Conservation (phyloP, 2,888 invertebrate genomes). For the Macrostomum cliftonense region DNA sequence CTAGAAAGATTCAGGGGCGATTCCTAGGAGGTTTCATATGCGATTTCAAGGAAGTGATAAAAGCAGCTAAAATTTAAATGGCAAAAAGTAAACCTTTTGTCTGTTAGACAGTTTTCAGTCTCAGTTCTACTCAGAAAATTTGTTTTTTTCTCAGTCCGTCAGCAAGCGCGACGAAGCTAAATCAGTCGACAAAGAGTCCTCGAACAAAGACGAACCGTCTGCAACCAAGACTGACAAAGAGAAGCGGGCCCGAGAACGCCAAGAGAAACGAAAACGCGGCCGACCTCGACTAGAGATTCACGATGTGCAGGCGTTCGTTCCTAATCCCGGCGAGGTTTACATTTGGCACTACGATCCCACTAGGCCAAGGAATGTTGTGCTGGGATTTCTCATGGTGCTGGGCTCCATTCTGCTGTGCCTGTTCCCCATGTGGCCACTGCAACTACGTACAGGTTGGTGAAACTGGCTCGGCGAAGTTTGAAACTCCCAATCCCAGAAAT, state of each 20-base stretch:
- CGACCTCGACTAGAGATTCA: constrained; percentile 63
- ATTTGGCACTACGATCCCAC: constrained; percentile 96
- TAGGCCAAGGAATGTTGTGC: constrained; percentile 57
- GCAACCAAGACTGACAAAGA: constrained; percentile 13
- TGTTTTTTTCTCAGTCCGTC: not conserved
- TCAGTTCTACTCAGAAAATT: too few relatives aligned
- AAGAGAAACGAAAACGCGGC: constrained; percentile 5
- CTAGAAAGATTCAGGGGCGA: too few relatives aligned
- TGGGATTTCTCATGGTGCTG: constrained; percentile 60
- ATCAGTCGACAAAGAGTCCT: constrained; percentile 19
- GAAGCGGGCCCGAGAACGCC: not conserved
- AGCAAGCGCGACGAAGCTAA: constrained; percentile 6
- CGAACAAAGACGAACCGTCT: constrained; percentile 14
- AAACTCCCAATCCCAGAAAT: too few relatives aligned
- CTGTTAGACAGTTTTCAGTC: too few relatives aligned
- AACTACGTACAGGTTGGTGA: constrained; percentile 42
- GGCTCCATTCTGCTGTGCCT: constrained; percentile 85
- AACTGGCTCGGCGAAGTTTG: too few relatives aligned
- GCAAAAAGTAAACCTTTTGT: too few relatives aligned
- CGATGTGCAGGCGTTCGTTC: constrained; percentile 68
- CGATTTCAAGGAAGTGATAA: too few relatives aligned
- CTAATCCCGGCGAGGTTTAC: constrained; percentile 70
- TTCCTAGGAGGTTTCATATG: too few relatives aligned
- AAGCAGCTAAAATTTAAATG: too few relatives aligned
- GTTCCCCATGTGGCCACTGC: constrained; percentile 95